These are phyloP conservation scores for Anthonomus grandis DNA, from an alignment of 1,140 invertebrate species.

Conservation along the genomic window DNA sequence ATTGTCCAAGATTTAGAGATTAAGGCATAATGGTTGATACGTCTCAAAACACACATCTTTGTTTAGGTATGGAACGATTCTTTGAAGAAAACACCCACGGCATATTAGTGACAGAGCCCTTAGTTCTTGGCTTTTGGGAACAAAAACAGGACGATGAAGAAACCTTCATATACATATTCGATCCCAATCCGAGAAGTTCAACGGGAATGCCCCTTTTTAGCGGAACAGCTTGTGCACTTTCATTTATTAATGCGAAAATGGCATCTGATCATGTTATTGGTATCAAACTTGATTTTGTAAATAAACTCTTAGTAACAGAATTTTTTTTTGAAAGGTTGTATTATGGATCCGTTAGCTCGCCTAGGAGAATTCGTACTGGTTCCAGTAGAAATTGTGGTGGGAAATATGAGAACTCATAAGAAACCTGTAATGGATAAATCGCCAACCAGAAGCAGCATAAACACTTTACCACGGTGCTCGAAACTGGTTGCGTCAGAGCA, in stretches of 20 bases:
- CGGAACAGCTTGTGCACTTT: slow-evolving; percentile 39
- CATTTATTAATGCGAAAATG: slow-evolving; percentile 34
- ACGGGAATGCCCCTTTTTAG: slow-evolving; percentile 44
- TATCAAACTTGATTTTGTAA: no score
- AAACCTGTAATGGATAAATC: slow-evolving; percentile 15
- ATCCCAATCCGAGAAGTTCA: slow-evolving; percentile 53
- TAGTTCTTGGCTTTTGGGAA: slow-evolving; percentile 52
- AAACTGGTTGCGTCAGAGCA: slow-evolving; percentile 20
- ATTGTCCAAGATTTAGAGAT: neutral
- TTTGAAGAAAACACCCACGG: slow-evolving; percentile 52
- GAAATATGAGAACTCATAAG: slow-evolving; percentile 24
- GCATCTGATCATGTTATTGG: slow-evolving; percentile 40
- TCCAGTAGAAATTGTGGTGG: slow-evolving; percentile 42
- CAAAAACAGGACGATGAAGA: slow-evolving; percentile 34
- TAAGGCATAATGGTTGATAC: neutral
- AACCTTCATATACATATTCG: slow-evolving; percentile 51
- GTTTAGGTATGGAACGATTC: slow-evolving; percentile 48
- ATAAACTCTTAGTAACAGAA: neutral
- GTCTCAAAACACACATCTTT: neutral
- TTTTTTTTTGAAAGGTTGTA: slow-evolving; percentile 15
- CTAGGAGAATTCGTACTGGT: slow-evolving; percentile 34
- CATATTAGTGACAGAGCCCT: slow-evolving; percentile 48
- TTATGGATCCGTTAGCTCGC: slow-evolving; percentile 25
- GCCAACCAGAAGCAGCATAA: slow-evolving; percentile 15
- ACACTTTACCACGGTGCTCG: slow-evolving; percentile 20